Evolutionary conservation across 2,797 vertebrate genomes (phyloP), one percentile per base, ranked within the genome.

Genomic region (Taenioides sp.): DNA sequence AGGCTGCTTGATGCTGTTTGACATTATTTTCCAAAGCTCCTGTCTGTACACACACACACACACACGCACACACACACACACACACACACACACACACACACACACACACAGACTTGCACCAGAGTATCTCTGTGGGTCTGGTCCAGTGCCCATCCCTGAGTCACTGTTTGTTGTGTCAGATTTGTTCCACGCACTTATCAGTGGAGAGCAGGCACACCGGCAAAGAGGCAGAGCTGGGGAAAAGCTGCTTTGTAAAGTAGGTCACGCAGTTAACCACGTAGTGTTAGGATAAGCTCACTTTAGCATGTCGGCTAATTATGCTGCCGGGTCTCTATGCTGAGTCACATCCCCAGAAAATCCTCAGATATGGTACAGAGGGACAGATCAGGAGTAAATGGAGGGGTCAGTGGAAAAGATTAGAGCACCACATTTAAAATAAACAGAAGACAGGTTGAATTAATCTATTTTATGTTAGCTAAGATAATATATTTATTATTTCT

Each of bases 231-330:
- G 86, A 67, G 78, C 81, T 84, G 85, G 80, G 88, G 85, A 90
- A 89, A 90, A 91, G 88, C 89, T 87, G 90, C 88, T 92, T 93
- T 93, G 85, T 83, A 90, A 94, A 93, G 91, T 94, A 91, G 92
- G 93, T 93, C 93, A 92, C 79, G 89, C 88, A 92, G 87, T 92
- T 90, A 88, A 85, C 84, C 52, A 80, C 75, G 82, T 75, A 82
- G 88, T 74, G 67, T 69, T 18, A 77, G 86, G 86, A 87, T 92
- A 84, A 89, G 88, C 87, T 84, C 60, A 64, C 84, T 84, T 89
- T 89, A 89, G 82, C 87, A 85, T 81, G 88, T 89, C 86, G 85
- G 87, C 88, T 89, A 91, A 92, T 89, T 88, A 87, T 76, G 77
- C 80, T 63, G 86, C 80, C 63, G 49, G 80, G 80, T 79, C 84